phyloP scores from a whole-genome alignment of 2,797 vertebrate species.

The Girardinus metallicus region DNA sequence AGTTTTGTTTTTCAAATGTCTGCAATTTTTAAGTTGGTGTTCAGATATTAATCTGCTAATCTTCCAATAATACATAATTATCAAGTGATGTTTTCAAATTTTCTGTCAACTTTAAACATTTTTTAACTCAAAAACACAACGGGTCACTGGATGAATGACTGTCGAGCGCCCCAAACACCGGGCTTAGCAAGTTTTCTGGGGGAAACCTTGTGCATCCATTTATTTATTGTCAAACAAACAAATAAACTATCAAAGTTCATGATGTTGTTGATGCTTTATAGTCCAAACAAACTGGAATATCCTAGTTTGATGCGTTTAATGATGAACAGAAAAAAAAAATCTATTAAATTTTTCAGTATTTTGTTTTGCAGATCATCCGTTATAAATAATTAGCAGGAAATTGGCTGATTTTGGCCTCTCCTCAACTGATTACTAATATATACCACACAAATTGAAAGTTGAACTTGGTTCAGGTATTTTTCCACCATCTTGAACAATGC shows the following conservation, averaged over 20 bases:
- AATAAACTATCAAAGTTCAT: background rate
- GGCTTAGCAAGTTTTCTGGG: too few relatives aligned
- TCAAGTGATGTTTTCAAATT: too few relatives aligned
- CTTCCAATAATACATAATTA: too few relatives aligned
- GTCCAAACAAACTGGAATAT: background rate
- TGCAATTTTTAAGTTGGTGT: too few relatives aligned
- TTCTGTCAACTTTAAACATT: too few relatives aligned
- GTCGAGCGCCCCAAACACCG: too few relatives aligned
- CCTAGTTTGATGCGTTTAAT: background rate
- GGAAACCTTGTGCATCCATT: too few relatives aligned
- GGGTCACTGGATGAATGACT: too few relatives aligned
- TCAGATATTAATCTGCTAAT: too few relatives aligned
- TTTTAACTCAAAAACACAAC: too few relatives aligned
- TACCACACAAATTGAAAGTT: background rate
- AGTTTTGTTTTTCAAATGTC: too few relatives aligned
- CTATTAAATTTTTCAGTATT: background rate
- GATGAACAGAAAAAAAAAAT: background rate
- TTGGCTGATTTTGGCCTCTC: background rate
- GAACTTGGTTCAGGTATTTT: background rate
- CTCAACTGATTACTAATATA: background rate
- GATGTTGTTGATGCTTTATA: background rate
- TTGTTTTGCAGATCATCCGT: background rate
- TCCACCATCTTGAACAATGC: background rate
- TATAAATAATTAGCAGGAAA: background rate
- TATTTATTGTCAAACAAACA: background rate